A percentile compares a stretch with the other conserved stretches of the same genome.
phyloP scores from a whole-genome alignment of 2,888 invertebrate species.

The Buathra laborator region DNA sequence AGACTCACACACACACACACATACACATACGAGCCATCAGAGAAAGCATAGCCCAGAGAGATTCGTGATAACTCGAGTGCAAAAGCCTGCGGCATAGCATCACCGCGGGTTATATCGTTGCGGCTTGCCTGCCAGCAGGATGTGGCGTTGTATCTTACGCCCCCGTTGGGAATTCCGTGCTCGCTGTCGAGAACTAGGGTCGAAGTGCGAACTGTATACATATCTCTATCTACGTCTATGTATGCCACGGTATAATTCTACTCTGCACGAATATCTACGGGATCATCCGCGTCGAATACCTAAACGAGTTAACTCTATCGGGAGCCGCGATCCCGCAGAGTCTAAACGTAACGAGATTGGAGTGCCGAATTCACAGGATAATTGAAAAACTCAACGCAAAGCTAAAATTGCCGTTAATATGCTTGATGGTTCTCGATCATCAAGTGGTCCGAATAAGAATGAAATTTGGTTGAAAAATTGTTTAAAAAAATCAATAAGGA shows the following conservation, averaged over 20 bases:
- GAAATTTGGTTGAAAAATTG: not conserved
- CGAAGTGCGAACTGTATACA: constrained; percentile 35
- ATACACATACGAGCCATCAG: not conserved
- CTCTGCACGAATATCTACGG: constrained; percentile 1
- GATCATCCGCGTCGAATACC: constrained; percentile 43
- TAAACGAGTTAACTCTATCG: constrained; percentile 40
- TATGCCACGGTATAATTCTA: constrained; percentile 15
- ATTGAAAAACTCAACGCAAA: constrained; percentile 27
- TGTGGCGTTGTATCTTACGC: constrained; percentile 56
- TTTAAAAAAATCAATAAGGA: not conserved
- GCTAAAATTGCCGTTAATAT: not conserved
- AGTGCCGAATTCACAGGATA: constrained; percentile 29
- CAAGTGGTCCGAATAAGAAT: not conserved
- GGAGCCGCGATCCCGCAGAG: constrained; percentile 29
- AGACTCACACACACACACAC: constrained; percentile 1
- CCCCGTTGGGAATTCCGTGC: constrained; percentile 48
- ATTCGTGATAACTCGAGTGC: constrained; percentile 54
- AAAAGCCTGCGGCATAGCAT: constrained; percentile 34
- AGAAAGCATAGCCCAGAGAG: constrained; percentile 26
- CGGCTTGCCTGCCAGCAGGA: constrained; percentile 35
- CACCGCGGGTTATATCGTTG: constrained; percentile 46
- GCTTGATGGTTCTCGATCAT: not conserved
- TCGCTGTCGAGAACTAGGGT: constrained; percentile 28
- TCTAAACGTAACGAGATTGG: constrained; percentile 39
- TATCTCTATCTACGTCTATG: not conserved